phyloP scores from a whole-genome alignment of 2,797 vertebrate species.

The Bovichtus variegatus region DNA sequence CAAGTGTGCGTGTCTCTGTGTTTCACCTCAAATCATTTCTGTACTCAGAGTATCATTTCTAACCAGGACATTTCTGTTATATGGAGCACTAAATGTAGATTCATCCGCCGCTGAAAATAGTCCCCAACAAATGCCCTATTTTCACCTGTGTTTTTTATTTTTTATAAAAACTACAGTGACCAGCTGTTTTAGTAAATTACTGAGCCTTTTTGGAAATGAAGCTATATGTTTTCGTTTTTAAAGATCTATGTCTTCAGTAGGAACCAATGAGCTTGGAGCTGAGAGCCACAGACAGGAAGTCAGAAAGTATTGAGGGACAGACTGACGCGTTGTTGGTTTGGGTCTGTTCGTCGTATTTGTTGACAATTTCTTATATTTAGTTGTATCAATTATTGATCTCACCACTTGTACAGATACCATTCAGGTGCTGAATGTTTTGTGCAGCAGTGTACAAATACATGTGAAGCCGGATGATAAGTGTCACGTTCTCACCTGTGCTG shows the following conservation, averaged over 20 bases:
- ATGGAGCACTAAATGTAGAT: background rate
- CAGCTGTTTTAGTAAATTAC: background rate
- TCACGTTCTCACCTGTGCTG: constrained; percentile 51
- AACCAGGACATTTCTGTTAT: background rate
- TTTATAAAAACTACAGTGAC: no score
- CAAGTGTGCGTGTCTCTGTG: background rate
- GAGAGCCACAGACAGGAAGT: no score
- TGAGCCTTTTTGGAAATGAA: no score
- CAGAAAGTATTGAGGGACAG: background rate
- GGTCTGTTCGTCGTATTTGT: background rate
- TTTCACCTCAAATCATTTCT: no score
- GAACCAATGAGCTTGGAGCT: no score
- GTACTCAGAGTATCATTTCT: background rate
- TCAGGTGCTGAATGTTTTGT: background rate
- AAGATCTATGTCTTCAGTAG: no score
- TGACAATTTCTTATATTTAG: background rate
- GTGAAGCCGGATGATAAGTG: background rate
- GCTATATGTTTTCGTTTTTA: no score
- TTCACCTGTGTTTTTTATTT: no score
- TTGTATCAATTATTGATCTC: background rate
- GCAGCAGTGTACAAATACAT: background rate
- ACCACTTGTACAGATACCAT: background rate
- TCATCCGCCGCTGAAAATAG: background rate
- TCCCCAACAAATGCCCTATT: background rate
- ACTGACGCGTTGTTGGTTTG: fast-evolving